Evolutionary conservation across 2,113 vertebrate species (phyloP).

Genomic region (Eretmochelys imbricata): DNA sequence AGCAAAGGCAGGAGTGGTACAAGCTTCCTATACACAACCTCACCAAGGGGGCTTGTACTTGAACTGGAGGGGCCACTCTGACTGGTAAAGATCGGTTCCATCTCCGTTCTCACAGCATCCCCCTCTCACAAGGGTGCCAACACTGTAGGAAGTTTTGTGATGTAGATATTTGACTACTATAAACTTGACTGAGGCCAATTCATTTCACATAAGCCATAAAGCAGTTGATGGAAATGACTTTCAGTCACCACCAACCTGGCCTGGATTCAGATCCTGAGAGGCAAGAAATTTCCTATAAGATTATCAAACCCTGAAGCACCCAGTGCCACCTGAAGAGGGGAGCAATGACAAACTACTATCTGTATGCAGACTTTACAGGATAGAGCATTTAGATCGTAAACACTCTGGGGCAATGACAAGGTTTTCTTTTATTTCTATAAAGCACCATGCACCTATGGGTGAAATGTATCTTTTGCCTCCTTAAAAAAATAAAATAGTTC

Average conservation of each 20-base stretch:
- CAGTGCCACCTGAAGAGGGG: not conserved
- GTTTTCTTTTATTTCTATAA: not conserved
- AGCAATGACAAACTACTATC: not conserved
- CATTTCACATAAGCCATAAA: not conserved
- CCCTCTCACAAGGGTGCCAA: fast-evolving
- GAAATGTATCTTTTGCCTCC: not conserved
- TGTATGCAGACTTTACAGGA: not conserved
- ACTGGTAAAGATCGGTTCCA: fast-evolving
- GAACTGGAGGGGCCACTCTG: fast-evolving
- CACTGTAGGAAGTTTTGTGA: not conserved
- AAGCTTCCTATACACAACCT: not conserved
- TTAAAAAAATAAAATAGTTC: not conserved
- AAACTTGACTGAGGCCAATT: not conserved
- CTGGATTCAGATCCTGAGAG: not conserved
- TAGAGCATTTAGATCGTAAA: not conserved
- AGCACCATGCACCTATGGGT: not conserved
- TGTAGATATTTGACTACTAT: not conserved
- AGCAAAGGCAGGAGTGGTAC: not conserved
- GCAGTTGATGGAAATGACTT: not conserved
- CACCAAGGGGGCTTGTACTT: not conserved
- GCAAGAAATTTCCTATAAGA: not conserved
- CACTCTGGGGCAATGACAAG: not conserved
- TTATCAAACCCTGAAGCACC: not conserved
- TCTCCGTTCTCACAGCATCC: not conserved
- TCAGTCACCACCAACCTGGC: not conserved